Conservation (phyloP, 2,797 vertebrate genomes). For the Tarsius wallacei region DNA sequence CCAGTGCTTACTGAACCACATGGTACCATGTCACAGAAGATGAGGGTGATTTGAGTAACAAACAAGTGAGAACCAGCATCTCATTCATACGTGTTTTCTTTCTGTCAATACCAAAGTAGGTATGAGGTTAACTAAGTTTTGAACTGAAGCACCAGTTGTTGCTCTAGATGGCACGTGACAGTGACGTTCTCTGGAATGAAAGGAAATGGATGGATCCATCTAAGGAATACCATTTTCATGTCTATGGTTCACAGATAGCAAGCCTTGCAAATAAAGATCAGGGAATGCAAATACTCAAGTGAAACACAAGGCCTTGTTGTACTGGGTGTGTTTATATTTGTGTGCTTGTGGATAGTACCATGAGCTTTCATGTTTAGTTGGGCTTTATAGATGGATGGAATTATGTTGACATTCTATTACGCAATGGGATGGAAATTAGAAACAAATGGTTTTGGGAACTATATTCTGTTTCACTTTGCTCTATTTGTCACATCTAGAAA, state of each 20-base stretch:
- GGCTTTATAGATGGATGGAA: not conserved
- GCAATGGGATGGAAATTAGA: not conserved
- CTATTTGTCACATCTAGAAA: slow-evolving; percentile 5
- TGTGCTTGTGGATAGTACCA: not conserved
- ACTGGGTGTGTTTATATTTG: not conserved
- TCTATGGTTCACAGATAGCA: not conserved
- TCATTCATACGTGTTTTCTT: slow-evolving; percentile 40
- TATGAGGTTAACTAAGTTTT: slow-evolving; percentile 73
- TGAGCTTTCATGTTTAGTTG: not conserved
- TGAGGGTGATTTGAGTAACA: slow-evolving; percentile 62
- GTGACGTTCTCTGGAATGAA: slow-evolving; percentile 59
- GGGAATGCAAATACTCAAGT: not conserved
- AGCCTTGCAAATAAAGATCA: slow-evolving; percentile 41
- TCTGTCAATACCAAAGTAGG: slow-evolving; percentile 43
- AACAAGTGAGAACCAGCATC: slow-evolving; percentile 44
- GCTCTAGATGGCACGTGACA: slow-evolving; percentile 61
- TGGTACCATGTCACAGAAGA: slow-evolving; percentile 63
- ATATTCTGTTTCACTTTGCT: slow-evolving; percentile 23
- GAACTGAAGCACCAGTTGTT: slow-evolving; percentile 36
- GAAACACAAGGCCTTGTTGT: slow-evolving; percentile 36
- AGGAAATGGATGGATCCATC: slow-evolving; percentile 45
- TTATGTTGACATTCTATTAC: not conserved
- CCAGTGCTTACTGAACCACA: slow-evolving; percentile 66
- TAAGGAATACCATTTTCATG: not conserved
- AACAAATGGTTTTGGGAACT: not conserved